Conservation (phyloP, 2,888 invertebrate species). For the Rhorus exstirpatorius region DNA sequence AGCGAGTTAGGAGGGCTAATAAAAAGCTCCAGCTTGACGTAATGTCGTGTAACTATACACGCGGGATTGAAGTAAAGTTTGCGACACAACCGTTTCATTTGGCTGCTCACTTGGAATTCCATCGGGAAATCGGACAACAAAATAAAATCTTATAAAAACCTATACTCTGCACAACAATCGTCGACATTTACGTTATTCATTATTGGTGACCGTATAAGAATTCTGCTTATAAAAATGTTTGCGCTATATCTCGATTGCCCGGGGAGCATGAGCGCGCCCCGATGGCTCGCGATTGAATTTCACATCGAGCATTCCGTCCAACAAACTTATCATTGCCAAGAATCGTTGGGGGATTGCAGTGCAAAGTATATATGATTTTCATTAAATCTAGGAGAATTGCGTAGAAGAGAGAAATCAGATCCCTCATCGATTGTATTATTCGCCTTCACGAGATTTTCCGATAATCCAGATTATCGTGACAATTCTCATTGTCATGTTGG, state of each 20-base stretch:
- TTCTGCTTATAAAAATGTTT: background rate
- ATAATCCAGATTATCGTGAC: background rate
- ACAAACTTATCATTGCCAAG: background rate
- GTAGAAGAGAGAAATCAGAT: background rate
- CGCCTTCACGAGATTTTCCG: background rate
- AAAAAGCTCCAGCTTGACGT: background rate
- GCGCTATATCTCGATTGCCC: background rate
- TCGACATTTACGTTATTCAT: conserved; percentile 11
- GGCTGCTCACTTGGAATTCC: background rate
- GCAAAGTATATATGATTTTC: background rate
- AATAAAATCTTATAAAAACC: conserved; percentile 6
- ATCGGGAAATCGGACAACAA: conserved; percentile 38
- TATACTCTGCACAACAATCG: background rate
- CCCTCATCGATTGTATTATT: background rate
- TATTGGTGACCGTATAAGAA: background rate
- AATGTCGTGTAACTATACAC: conserved; percentile 9
- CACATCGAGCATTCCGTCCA: background rate
- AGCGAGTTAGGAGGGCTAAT: too few species aligned
- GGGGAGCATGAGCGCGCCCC: background rate
- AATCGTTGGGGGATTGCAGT: background rate
- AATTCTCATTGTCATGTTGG: background rate
- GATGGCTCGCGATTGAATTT: background rate
- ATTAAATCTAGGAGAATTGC: conserved; percentile 1
- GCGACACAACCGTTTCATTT: background rate
- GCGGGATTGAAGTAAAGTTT: conserved; percentile 1